Evolutionary conservation across 2,888 invertebrate species (phyloP), one percentile per base, ranked within the genome.

Genomic region (Pocota personata): DNA sequence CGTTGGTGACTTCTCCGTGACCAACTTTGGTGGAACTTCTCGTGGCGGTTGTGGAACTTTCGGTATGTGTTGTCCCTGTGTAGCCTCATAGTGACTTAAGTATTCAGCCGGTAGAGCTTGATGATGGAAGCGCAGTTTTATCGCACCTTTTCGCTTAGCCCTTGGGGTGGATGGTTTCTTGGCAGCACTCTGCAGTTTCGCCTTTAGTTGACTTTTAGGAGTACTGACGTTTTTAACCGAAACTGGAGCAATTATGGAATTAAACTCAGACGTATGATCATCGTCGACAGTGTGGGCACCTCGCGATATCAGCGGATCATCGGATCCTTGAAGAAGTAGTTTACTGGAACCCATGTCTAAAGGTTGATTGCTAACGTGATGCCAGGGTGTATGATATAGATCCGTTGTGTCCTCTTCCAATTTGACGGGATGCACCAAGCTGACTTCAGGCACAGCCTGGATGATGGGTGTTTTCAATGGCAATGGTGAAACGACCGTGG

Each of bases 51-150:
- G 92, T 55, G 66, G 93, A 24, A 82, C 16, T 52, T 78, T 87
- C 0, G 78, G 82, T 66, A 90, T 93, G 32, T 93, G 93, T 88
- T 94, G 94, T 83, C 94, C 95, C 71, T 95, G 92, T 5, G 95
- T 95, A 66, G 96, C 95, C 91, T 96, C 96, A 93, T 96, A 96
- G 90, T 96, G 96, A 89, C 96, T 96, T 67, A 96, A 93, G 90
- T 96, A 96, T 90, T 96, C 96, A 14, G 96, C 95, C 0, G 96
- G 96, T 72, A 96, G 91, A 0, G 96, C 96, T 90, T 96, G 96
- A 90, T 96, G 96, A 89, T 96, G 96, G 91, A 96, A 96, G 90
- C 96, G 95, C 62, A 96, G 93, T 91, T 96, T 96, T 94, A 96
- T 95, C 88, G 95, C 93, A 52, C 95, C 95, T 88, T 87, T 87